These are phyloP conservation scores for Fopius arisanus DNA, from an alignment of 1,140 invertebrate species.

Conservation along the genomic window DNA sequence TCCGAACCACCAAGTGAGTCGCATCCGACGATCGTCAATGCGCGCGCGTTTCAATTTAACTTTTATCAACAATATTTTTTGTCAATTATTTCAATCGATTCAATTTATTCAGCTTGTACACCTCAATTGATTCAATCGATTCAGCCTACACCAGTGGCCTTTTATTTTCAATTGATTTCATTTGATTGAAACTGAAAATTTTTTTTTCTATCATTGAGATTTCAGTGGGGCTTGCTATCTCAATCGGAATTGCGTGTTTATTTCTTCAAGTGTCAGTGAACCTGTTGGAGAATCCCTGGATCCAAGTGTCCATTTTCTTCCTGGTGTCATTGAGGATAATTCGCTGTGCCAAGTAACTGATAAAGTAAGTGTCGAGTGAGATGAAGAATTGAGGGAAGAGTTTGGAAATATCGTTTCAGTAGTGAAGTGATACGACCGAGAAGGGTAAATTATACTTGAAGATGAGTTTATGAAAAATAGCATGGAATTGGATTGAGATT, in stretches of 20 bases:
- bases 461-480: too few species aligned
- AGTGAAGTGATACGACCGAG: background rate
- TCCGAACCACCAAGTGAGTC: slow-evolving; percentile 59
- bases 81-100: background rate
- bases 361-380: slow-evolving; percentile 1
- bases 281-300: slow-evolving; percentile 22
- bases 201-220: too few species aligned
- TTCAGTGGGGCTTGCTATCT: background rate
- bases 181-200: too few species aligned
- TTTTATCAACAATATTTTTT: background rate
- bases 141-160: background rate
- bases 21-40: slow-evolving; percentile 45
- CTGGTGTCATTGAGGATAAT: background rate
- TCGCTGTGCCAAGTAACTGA: background rate
- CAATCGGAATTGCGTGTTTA: slow-evolving; percentile 7
- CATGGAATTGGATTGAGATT: too few species aligned
- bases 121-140: too few species aligned
- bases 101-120: too few species aligned
- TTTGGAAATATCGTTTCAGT: background rate
- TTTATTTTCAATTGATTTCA: background rate
- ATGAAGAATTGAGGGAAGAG: background rate
- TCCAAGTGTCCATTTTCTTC: slow-evolving; percentile 13
- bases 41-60: slow-evolving; percentile 16
- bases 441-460: background rate
- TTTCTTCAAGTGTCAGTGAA: slow-evolving; percentile 34